These are phyloP conservation scores for Macquaria ambigua DNA, from an alignment of 2,113 vertebrate species.

Conservation along the genomic window DNA sequence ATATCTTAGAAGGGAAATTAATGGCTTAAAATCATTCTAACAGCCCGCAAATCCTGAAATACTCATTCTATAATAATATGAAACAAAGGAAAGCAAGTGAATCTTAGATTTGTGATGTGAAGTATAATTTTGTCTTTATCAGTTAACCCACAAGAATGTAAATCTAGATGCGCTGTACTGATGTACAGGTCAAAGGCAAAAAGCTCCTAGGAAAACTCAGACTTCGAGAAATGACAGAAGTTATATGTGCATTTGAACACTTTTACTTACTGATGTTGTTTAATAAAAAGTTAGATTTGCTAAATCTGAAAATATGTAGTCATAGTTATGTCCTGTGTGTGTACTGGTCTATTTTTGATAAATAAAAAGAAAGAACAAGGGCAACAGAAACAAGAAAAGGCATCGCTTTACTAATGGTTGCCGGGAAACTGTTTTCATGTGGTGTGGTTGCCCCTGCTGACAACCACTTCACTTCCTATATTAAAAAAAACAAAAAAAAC, in stretches of 20 bases:
- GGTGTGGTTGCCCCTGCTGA: conserved; percentile 11
- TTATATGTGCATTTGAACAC: background rate
- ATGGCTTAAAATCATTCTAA: background rate
- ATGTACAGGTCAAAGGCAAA: background rate
- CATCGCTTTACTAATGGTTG: conserved; percentile 30
- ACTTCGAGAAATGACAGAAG: background rate
- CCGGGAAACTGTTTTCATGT: conserved; percentile 41
- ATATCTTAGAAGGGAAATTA: background rate
- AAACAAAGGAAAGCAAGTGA: background rate
- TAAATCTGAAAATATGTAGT: background rate
- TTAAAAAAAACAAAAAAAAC: background rate
- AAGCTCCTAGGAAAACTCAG: background rate
- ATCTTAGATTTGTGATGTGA: background rate
- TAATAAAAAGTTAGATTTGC: background rate
- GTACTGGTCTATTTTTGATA: conserved; percentile 1
- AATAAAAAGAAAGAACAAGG: background rate
- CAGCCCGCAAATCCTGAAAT: background rate
- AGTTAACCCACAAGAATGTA: background rate
- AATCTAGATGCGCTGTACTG: background rate
- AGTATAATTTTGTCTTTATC: background rate
- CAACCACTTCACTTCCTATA: conserved; percentile 31
- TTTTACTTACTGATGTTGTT: background rate
- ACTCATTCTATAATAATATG: background rate
- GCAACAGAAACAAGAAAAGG: conserved; percentile 7
- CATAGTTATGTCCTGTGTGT: background rate